Conservation (phyloP, 1,140 invertebrate species). For the Diploscapter pachys region DNA sequence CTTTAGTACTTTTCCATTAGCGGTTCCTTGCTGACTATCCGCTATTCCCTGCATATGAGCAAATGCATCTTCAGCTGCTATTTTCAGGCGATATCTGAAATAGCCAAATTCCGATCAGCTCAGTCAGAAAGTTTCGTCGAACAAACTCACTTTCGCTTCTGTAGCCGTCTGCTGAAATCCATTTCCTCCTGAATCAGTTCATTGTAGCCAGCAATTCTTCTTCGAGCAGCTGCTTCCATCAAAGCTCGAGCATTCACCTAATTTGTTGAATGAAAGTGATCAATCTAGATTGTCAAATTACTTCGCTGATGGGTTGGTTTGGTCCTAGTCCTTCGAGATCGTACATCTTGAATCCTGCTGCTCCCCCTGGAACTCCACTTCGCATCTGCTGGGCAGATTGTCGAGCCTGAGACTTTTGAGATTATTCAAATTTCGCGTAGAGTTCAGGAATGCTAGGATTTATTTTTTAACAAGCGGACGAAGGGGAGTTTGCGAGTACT, state of each 20-base stretch:
- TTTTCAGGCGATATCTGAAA: constrained; percentile 73
- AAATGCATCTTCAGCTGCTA: constrained; percentile 92
- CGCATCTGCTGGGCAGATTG: constrained; percentile 6
- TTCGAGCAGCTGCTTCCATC: constrained; percentile 53
- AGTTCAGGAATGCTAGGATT: too few species aligned
- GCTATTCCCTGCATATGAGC: constrained; percentile 76
- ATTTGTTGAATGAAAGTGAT: neutral
- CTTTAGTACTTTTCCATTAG: constrained; percentile 46
- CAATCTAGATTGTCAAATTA: neutral
- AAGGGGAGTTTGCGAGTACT: too few species aligned
- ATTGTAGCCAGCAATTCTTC: constrained; percentile 84
- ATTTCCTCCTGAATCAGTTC: constrained; percentile 95
- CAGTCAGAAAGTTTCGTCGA: neutral
- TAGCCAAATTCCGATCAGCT: neutral
- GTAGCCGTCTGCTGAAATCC: constrained; percentile 86
- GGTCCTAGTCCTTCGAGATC: constrained; percentile 77
- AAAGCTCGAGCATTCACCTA: constrained; percentile 38
- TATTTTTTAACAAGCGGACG: too few species aligned
- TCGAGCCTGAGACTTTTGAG: neutral
- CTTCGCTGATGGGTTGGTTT: constrained; percentile 29
- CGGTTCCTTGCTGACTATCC: constrained; percentile 61
- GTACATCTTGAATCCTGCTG: constrained; percentile 80
- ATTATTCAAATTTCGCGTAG: too few species aligned
- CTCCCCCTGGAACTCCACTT: constrained; percentile 19
- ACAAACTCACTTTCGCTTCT: constrained; percentile 70